These are phyloP conservation scores for Enoplosus armatus DNA, from an alignment of 2,797 vertebrate species.

Conservation along the genomic window DNA sequence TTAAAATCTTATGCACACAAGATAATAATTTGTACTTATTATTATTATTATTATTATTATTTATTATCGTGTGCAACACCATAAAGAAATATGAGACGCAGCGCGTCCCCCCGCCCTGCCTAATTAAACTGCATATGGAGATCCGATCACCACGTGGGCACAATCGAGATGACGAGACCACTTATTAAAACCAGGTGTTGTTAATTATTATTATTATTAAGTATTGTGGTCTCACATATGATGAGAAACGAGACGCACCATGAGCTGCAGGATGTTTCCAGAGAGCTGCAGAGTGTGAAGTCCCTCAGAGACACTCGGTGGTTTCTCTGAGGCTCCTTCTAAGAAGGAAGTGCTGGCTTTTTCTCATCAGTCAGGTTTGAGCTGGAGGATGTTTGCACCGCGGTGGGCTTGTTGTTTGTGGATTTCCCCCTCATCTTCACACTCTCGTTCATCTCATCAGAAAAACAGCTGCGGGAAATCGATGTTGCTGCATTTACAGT, in stretches of 20 bases:
- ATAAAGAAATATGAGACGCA: no score
- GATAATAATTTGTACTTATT: no score
- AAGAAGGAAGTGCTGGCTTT: not conserved
- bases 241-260: not conserved
- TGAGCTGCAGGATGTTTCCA: conserved; percentile 19
- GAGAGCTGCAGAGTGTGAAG: conserved; percentile 6
- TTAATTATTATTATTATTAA: no score
- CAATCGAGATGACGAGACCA: no score
- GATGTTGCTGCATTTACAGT: not conserved
- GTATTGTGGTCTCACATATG: not conserved
- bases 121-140: no score
- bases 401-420: not conserved
- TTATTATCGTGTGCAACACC: no score
- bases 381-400: not conserved
- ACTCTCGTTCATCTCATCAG: not conserved
- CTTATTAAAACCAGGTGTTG: not conserved
- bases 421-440: conserved; percentile 18
- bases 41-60: no score
- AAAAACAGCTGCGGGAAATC: conserved; percentile 11
- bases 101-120: no score
- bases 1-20: no score
- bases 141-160: no score
- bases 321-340: conserved; percentile 27
- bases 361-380: conserved; percentile 19
- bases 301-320: conserved; percentile 4